Conservation (phyloP, 2,888 invertebrate genomes). For the Trachelus iudaicus region DNA sequence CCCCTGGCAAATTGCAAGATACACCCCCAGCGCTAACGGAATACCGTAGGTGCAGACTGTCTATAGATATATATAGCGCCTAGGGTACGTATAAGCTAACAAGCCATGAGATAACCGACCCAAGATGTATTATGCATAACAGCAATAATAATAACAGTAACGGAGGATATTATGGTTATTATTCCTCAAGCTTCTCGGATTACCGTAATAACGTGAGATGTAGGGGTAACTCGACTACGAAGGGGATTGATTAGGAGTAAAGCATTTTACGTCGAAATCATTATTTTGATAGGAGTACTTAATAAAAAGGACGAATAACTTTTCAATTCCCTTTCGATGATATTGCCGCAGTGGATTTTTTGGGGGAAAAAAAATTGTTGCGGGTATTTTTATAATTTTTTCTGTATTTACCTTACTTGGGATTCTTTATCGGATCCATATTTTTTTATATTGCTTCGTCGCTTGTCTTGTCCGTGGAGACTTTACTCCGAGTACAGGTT, state of each 20-base stretch:
- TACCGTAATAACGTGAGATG: background rate
- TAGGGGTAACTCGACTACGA: background rate
- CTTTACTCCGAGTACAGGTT: background rate
- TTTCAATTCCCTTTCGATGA: background rate
- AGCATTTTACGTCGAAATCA: background rate
- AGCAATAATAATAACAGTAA: background rate
- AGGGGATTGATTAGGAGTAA: background rate
- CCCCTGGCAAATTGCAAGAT: background rate
- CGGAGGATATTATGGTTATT: background rate
- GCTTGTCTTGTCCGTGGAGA: background rate
- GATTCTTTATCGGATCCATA: background rate
- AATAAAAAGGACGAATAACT: background rate
- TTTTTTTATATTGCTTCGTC: too few species aligned
- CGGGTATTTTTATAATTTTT: fast-evolving
- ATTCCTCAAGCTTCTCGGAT: background rate
- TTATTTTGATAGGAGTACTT: background rate
- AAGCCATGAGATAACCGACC: background rate
- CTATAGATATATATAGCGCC: too few species aligned
- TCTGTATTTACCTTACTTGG: background rate
- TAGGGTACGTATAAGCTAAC: background rate
- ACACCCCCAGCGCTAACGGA: background rate
- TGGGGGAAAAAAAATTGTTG: too few species aligned
- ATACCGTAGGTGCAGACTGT: background rate
- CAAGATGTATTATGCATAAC: background rate
- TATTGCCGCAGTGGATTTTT: too few species aligned